Percentiles rank a stretch among this genome's conserved stretches.
phyloP scores from a whole-genome alignment of 2,113 vertebrate genomes.

The Tachysurus vachellii region DNA sequence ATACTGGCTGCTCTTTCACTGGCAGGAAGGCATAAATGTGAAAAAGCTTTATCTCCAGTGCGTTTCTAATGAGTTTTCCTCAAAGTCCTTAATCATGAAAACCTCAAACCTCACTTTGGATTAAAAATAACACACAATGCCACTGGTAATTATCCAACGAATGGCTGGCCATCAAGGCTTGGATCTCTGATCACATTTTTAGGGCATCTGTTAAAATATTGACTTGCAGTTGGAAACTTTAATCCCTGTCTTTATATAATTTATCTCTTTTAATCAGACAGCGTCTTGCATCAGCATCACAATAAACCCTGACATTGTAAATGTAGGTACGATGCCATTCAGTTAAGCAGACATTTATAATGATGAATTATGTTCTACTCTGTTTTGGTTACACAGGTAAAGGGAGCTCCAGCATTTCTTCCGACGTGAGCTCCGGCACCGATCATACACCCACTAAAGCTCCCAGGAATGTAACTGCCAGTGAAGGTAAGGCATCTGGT shows the following conservation, averaged over 20 bases:
- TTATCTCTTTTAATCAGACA: background rate
- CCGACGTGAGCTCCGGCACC: constrained; percentile 98
- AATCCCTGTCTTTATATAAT: constrained; percentile 18
- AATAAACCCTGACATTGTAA: background rate
- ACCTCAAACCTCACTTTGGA: constrained; percentile 38
- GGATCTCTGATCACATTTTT: constrained; percentile 43
- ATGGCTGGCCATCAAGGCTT: constrained; percentile 28
- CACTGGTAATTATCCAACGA: constrained; percentile 25
- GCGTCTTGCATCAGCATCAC: background rate
- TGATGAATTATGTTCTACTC: constrained; percentile 11
- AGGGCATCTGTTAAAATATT: constrained; percentile 53
- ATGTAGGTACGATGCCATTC: background rate
- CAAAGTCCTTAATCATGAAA: constrained; percentile 49
- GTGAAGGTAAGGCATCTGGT: constrained; percentile 93
- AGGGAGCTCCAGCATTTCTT: constrained; percentile 99
- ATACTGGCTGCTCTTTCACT: constrained; percentile 36
- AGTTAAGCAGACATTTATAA: background rate
- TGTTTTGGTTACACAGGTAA: constrained; percentile 79
- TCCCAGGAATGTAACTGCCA: constrained; percentile 95
- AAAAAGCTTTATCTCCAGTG: constrained; percentile 29
- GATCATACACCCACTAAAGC: constrained; percentile 97
- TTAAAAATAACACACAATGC: constrained; percentile 35
- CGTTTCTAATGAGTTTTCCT: constrained; percentile 41
- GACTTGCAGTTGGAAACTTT: constrained; percentile 41
- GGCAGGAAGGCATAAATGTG: constrained; percentile 34